Evolutionary conservation across 2,113 vertebrate genomes (phyloP).

Genomic region (Ptilonorhynchus violaceus): DNA sequence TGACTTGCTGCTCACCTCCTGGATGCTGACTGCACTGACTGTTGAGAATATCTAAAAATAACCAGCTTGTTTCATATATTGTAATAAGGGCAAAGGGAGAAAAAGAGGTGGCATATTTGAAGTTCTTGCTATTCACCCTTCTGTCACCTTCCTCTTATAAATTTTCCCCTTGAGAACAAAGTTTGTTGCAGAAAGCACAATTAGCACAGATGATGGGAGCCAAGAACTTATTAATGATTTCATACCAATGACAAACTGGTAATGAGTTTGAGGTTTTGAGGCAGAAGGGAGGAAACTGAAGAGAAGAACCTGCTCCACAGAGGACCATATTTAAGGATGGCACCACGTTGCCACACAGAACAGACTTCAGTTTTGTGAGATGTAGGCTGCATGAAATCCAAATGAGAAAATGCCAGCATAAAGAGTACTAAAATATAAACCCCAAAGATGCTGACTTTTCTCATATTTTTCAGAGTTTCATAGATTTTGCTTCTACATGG

Average conservation of each 20-base stretch:
- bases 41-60: conserved; percentile 57
- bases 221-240: conserved; percentile 33
- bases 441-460: not conserved
- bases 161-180: not conserved
- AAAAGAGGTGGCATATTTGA: not conserved
- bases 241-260: not conserved
- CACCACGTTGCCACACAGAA: not conserved
- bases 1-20: conserved; percentile 72
- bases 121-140: not conserved
- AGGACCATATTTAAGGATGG: not conserved
- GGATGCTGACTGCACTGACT: conserved; percentile 69
- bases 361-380: not conserved
- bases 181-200: conserved; percentile 16
- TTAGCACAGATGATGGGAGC: not conserved
- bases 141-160: not conserved
- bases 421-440: not conserved
- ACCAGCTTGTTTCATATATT: conserved; percentile 2
- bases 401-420: not conserved
- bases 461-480: not conserved
- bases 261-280: conserved; percentile 25
- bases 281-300: not conserved
- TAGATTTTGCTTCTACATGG: not conserved
- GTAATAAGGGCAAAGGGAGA: not conserved
- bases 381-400: not conserved
- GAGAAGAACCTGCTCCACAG: not conserved